Base-by-base conservation (phyloP, 2,888 invertebrate species). In the Odontomyia ornata region DNA sequence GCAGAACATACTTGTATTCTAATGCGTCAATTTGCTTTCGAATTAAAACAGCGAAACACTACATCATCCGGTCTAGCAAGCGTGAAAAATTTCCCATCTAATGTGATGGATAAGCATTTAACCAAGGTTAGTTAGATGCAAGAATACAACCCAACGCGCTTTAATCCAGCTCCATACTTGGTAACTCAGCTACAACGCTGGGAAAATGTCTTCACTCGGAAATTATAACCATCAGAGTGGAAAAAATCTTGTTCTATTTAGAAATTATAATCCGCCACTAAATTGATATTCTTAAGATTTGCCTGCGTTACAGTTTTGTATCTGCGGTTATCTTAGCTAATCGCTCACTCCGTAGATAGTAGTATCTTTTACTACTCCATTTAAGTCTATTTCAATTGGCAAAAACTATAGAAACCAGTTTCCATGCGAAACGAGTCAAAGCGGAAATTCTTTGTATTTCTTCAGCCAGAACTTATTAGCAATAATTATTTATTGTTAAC, bases 1-100 rank as follows among this genome's bases (percentile, higher is more conserved):
- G 15, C 5, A 23, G n/a, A 25, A 64, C 30, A 28, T 64, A n/a
- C n/a, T n/a, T n/a, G n/a, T n/a, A 64, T 64, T 64, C 64, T 64
- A 71, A 71, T 47, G 71, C 27, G 71, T 71, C 71, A 71, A 71
- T 71, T 71, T 21, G 21, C 46, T 71, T 47, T 71, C 71, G 36
- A 71, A 9, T 25, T 11, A 52, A 71, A 25, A 13, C 36, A 36
- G 36, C 27, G 47, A 71, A 11, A 64, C 28, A 30, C n/a, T 28
- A 15, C 71, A 71, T 71, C 71, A 71, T 47, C 52, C 71, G 71
- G 71, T 71, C 71, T 71, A 71, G 47, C 46, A 47, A 47, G 71
- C 71, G 28, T 71, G 71, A 71, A 71, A 71, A 52, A 71, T 71
- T 47, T 36, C 27, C 47, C 71, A 47, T 71, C 47, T 43, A 21